phyloP scores from a whole-genome alignment of 2,888 invertebrate genomes.

The Agonopterix heracliana region DNA sequence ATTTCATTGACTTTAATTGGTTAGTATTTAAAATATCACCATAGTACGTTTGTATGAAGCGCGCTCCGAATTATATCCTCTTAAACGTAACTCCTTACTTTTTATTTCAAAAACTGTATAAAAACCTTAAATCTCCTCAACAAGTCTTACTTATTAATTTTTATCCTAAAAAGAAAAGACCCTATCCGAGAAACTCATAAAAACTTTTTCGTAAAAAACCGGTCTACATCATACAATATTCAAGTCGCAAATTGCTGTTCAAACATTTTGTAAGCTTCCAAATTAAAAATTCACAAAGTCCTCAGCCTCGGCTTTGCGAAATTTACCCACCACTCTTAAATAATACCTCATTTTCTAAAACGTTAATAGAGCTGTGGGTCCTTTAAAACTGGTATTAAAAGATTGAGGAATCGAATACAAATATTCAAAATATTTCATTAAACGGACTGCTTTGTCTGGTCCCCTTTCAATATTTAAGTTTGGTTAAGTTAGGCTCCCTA shows the following conservation, averaged over 20 bases:
- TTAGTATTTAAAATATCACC: too few species aligned
- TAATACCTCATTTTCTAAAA: constrained; percentile 11
- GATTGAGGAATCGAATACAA: constrained; percentile 57
- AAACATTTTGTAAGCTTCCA: constrained; percentile 44
- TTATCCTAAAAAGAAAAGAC: background rate
- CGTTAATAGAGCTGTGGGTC: constrained; percentile 18
- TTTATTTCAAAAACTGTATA: too few species aligned
- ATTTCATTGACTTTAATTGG: too few species aligned
- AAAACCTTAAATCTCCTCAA: too few species aligned
- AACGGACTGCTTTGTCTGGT: constrained; percentile 42
- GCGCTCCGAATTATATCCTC: too few species aligned
- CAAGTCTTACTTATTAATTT: background rate
- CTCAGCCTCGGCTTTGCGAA: constrained; percentile 14
- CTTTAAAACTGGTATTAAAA: constrained; percentile 28
- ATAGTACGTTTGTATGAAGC: too few species aligned
- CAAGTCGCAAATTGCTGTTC: constrained; percentile 41
- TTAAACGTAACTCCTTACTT: too few species aligned
- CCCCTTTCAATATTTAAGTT: too few species aligned
- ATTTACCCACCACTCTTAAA: constrained; percentile 23
- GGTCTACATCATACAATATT: constrained; percentile 30
- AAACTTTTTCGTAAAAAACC: constrained; percentile 26
- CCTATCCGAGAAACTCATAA: constrained; percentile 16
- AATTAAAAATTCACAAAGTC: constrained; percentile 46
- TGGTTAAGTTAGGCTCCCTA: too few species aligned
- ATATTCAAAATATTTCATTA: constrained; percentile 71